A percentile compares a stretch with the other conserved stretches of the same genome.
Conservation (phyloP, 2,113 vertebrate genomes). For the Cryptotis parvus region DNA sequence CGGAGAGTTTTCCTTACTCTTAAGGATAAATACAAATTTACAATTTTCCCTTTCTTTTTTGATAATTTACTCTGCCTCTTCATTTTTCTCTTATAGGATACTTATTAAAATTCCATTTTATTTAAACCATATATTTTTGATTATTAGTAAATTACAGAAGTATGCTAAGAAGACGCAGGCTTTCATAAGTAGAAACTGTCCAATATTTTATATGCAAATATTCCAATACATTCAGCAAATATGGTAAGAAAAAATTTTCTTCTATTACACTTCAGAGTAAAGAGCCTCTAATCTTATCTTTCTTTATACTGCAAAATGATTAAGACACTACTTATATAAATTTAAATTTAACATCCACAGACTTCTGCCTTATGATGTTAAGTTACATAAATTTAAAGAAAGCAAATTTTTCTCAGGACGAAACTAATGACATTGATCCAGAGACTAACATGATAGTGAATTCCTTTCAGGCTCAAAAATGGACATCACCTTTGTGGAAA, state of each 20-base stretch:
- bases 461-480: background rate
- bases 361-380: constrained; percentile 53
- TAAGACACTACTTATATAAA: constrained; percentile 52
- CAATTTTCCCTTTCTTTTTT: background rate
- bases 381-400: constrained; percentile 61
- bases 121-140: background rate
- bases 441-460: constrained; percentile 50
- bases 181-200: constrained; percentile 29
- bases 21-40: background rate
- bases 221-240: background rate
- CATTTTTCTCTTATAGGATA: background rate
- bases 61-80: background rate
- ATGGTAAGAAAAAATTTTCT: background rate
- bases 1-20: background rate
- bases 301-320: constrained; percentile 35
- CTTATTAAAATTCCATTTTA: background rate
- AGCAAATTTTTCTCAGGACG: constrained; percentile 33
- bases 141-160: background rate
- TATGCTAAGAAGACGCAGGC: background rate
- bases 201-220: background rate
- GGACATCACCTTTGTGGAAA: background rate
- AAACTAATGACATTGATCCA: constrained; percentile 64
- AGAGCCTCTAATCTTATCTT: constrained; percentile 32
- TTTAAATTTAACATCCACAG: constrained; percentile 69
- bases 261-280: constrained; percentile 4